Percentiles rank a stretch among this genome's conserved stretches.
These are phyloP conservation scores for Drosophila kanapiae DNA, from an alignment of 1,140 invertebrate species.

Conservation along the genomic window DNA sequence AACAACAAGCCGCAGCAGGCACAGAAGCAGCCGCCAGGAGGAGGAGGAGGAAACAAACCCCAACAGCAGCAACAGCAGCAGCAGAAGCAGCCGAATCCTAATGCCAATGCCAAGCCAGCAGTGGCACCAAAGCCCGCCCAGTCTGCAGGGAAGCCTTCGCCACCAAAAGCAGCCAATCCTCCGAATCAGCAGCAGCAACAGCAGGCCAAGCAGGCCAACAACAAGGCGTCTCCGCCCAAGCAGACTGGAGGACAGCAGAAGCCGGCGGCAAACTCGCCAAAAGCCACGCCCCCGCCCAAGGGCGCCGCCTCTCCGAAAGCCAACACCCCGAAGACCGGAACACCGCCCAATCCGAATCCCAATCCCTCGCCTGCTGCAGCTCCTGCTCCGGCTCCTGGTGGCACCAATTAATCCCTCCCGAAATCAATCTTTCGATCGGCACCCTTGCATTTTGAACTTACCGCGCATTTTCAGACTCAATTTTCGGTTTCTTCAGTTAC, in stretches of 20 bases:
- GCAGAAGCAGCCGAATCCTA: slow-evolving; percentile 42
- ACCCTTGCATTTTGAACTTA: slow-evolving; percentile 36
- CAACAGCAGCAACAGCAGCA: slow-evolving; percentile 50
- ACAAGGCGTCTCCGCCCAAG: slow-evolving; percentile 62
- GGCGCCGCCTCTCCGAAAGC: slow-evolving; percentile 46
- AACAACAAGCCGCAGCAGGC: slow-evolving; percentile 32
- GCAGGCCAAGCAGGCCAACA: slow-evolving; percentile 26
- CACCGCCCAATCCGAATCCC: slow-evolving; percentile 37
- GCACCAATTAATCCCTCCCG: slow-evolving; percentile 44
- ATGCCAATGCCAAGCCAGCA: slow-evolving; percentile 40
- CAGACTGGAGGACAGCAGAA: slow-evolving; percentile 58
- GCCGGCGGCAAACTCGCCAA: slow-evolving; percentile 50
- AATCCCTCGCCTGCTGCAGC: slow-evolving; percentile 18
- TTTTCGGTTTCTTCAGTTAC: slow-evolving; percentile 6
- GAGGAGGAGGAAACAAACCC: slow-evolving; percentile 19
- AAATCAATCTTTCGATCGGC: slow-evolving; percentile 23
- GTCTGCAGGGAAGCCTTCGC: slow-evolving; percentile 22
- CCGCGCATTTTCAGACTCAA: slow-evolving; percentile 61
- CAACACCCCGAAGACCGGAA: slow-evolving; percentile 55
- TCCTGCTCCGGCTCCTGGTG: slow-evolving; percentile 17
- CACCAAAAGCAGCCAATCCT: slow-evolving; percentile 17
- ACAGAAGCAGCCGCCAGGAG: slow-evolving; percentile 33
- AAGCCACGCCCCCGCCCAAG: slow-evolving; percentile 53
- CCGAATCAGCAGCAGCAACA: slow-evolving; percentile 31
- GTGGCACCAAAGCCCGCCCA: slow-evolving; percentile 34